Evolutionary conservation across 2,113 vertebrate genomes (phyloP).

Genomic region (Saccopteryx bilineata): DNA sequence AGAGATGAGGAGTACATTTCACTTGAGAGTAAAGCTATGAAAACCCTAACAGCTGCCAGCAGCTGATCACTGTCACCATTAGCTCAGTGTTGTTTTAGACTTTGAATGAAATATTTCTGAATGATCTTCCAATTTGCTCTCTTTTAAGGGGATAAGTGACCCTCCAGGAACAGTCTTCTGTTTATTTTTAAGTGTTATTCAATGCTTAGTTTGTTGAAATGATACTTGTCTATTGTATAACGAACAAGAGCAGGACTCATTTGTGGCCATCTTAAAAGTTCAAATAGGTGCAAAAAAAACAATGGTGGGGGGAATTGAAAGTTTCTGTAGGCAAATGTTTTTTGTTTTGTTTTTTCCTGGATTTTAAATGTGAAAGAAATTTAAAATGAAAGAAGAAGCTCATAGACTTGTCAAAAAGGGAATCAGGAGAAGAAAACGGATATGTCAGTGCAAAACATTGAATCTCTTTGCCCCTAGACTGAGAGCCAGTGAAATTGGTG

Average conservation of each 20-base stretch:
- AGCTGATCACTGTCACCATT: constrained; percentile 75
- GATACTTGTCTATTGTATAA: constrained; percentile 37
- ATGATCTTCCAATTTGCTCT: constrained; percentile 75
- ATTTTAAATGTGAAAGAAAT: constrained; percentile 53
- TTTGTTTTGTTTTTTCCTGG: constrained; percentile 47
- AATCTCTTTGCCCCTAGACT: background rate
- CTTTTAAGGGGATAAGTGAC: background rate
- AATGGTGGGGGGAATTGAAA: background rate
- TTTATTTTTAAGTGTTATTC: constrained; percentile 61
- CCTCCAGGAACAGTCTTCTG: constrained; percentile 42
- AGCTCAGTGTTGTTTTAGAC: constrained; percentile 70
- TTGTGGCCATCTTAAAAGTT: constrained; percentile 35
- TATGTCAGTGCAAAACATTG: background rate
- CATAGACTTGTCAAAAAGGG: constrained; percentile 32
- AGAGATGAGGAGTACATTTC: constrained; percentile 78
- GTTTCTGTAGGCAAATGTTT: constrained; percentile 15
- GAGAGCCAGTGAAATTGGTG: background rate
- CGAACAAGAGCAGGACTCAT: constrained; percentile 44
- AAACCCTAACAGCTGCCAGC: constrained; percentile 75
- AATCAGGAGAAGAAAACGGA: background rate
- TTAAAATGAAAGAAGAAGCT: background rate
- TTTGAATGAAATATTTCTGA: constrained; percentile 84
- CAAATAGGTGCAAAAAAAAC: background rate
- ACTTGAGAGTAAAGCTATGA: constrained; percentile 65
- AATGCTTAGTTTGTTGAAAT: constrained; percentile 61